A percentile compares a stretch with the other conserved stretches of the same genome.
These are phyloP conservation scores for Griposia aprilina DNA, from an alignment of 2,888 invertebrate species.

Conservation along the genomic window DNA sequence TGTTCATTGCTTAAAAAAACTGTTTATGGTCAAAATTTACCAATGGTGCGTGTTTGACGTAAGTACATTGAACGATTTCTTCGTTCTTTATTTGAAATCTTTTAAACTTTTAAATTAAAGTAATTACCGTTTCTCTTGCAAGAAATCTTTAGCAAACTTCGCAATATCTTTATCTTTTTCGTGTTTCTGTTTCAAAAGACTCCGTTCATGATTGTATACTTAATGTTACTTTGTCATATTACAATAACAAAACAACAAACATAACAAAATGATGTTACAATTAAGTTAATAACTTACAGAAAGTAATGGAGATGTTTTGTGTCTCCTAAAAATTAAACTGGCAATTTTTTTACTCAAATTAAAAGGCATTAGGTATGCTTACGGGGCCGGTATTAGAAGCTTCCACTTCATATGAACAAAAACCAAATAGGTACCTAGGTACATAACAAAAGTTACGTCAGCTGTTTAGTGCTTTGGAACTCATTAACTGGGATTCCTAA, in stretches of 20 bases:
- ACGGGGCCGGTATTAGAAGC: not conserved
- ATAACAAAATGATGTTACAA: not conserved
- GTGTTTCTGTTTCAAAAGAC: conserved; percentile 21
- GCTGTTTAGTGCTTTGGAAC: not conserved
- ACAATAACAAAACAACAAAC: too few species aligned
- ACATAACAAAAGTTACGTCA: not conserved
- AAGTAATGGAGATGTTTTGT: not conserved
- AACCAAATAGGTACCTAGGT: not conserved
- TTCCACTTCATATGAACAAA: not conserved
- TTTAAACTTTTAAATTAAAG: conserved; percentile 28
- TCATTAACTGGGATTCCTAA: not conserved
- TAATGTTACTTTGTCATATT: conserved; percentile 33
- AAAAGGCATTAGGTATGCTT: too few species aligned
- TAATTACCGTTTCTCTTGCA: conserved; percentile 41
- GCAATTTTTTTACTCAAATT: not conserved
- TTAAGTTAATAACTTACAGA: not conserved
- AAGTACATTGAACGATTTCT: not conserved
- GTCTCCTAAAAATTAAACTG: not conserved
- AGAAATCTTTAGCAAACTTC: conserved; percentile 45
- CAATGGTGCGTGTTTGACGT: not conserved
- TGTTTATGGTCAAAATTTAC: conserved; percentile 21
- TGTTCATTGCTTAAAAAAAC: conserved; percentile 22
- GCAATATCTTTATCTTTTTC: conserved; percentile 36
- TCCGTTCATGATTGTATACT: not conserved
- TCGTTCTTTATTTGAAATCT: not conserved